phyloP scores from a whole-genome alignment of 2,113 vertebrate species.

The Propithecus coquereli region DNA sequence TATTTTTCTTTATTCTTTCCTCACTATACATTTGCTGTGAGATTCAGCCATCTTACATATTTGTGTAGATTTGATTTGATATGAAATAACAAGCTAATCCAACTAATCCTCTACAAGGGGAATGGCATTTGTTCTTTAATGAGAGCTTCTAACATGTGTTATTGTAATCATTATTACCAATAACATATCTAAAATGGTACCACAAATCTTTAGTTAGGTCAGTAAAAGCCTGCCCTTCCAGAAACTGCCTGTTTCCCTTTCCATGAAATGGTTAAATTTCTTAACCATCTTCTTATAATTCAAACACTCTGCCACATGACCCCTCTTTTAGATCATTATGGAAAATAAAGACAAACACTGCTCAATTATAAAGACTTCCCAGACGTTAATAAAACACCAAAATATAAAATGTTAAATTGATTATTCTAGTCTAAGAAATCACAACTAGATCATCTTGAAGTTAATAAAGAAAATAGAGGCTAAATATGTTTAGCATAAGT shows the following conservation, averaged over 20 bases:
- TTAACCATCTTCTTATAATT: neutral
- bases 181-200: neutral
- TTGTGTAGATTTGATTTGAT: neutral
- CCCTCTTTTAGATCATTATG: neutral
- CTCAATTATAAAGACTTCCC: neutral
- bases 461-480: constrained; percentile 87
- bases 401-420: neutral
- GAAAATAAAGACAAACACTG: neutral
- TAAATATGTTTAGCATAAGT: constrained; percentile 89
- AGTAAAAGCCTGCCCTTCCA: neutral
- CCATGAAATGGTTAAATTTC: neutral
- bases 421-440: neutral
- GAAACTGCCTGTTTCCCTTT: neutral
- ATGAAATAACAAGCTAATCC: neutral
- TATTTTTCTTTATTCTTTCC: neutral
- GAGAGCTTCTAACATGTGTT: neutral
- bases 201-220: neutral
- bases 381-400: neutral
- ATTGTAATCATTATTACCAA: neutral
- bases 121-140: neutral
- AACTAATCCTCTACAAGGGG: too few relatives aligned
- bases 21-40: neutral
- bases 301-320: neutral
- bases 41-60: neutral
- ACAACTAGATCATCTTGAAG: constrained; percentile 83